Evolutionary conservation across 2,888 invertebrate species (phyloP).

Genomic region (Eupithecia dodoneata): DNA sequence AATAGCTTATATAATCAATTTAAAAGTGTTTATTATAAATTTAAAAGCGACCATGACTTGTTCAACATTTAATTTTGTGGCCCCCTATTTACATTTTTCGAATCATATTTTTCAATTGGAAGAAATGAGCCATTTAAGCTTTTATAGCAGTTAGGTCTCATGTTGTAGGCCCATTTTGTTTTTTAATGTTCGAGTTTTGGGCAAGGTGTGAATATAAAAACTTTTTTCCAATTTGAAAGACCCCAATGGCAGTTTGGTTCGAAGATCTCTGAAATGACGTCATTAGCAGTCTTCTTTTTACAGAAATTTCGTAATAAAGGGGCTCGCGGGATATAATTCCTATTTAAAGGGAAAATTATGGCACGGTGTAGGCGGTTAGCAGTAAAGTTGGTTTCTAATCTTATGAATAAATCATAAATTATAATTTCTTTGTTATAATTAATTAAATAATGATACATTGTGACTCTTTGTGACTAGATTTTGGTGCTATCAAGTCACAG

Average conservation of each 20-base stretch:
- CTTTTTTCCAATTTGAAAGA: conserved; percentile 33
- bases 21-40: no score
- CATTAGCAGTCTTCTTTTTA: conserved; percentile 40
- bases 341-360: conserved; percentile 40
- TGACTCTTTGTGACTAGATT: no score
- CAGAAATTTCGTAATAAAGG: conserved; percentile 39
- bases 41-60: no score
- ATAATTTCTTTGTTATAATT: no score
- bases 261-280: conserved; percentile 53
- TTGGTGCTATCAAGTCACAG: no score
- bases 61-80: neutral
- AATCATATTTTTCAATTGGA: neutral
- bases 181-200: neutral
- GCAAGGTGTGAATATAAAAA: neutral
- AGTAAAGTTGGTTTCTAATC: conserved; percentile 2
- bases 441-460: no score
- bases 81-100: neutral
- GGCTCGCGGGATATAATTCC: conserved; percentile 41
- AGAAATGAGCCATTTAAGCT: neutral
- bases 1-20: no score
- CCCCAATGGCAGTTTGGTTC: conserved; percentile 56
- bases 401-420: neutral
- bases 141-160: neutral
- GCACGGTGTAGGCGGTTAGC: conserved; percentile 12
- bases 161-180: neutral